Evolutionary conservation across 2,797 vertebrate species (phyloP), one percentile per base, ranked within the genome.

Genomic region (Jordanella pulchra): DNA sequence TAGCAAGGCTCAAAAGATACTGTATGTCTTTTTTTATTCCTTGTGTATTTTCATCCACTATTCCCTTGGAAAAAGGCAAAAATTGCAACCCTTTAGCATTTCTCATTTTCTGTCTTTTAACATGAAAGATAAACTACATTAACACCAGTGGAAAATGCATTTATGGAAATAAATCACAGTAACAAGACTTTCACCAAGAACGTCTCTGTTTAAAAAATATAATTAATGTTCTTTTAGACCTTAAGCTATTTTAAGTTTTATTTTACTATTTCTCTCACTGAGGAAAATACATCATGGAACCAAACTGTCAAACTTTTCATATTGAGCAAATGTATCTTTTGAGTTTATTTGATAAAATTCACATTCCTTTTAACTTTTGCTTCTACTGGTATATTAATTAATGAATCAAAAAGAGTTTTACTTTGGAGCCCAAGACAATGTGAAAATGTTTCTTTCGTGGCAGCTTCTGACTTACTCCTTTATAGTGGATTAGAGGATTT

Each of bases 361-460:
- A 71, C 63, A 32, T 54, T 54, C 13, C 73, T 45, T 48, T 65
- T 76, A n/a, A 61, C 58, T 53, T 72, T 48, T 60, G 32, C 50
- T 66, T 27, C 47, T 53, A 64, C 51, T 39, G 12, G 7, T 65
- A 32, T 75, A 9, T 67, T 45, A 7, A 65, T 56, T n/a, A 71
- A 81, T 61, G 0, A 30, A 64, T 77, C 30, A 51, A 74, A 64
- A 4, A 71, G 5, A 76, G 21, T 87, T 70, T 69, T 65, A 42
- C 71, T 81, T 85, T 69, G 60, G 78, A 84, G 81, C 85, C 87
- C 82, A 32, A 83, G 71, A 89, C 78, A 93, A 93, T 94, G 93
- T 94, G 92, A 93, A 94, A 73, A 72, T 76, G 12, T 77, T 85
- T 87, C 72, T 89, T 85, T 83, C 84, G 69, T 89, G 92, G 94